Evolutionary conservation across 1,140 invertebrate species (phyloP).

Genomic region (Brachionus calyciflorus): DNA sequence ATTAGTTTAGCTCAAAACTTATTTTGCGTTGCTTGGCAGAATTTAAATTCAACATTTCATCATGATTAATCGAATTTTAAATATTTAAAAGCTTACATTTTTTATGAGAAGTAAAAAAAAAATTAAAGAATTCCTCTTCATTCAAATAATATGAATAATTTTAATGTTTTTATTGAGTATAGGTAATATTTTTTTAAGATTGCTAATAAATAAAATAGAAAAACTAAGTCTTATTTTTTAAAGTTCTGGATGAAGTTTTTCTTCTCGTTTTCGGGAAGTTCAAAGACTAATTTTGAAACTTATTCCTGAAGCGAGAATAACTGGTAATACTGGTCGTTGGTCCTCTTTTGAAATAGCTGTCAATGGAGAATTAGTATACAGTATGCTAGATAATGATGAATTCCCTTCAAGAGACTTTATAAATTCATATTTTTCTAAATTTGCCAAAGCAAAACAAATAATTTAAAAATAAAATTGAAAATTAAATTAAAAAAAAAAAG

Average conservation of each 20-base stretch:
- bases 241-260: slow-evolving; percentile 20
- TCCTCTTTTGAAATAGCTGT: slow-evolving; percentile 32
- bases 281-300: slow-evolving; percentile 4
- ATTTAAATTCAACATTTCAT: no score
- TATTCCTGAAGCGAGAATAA: slow-evolving; percentile 33
- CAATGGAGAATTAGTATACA: slow-evolving; percentile 22
- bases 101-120: no score
- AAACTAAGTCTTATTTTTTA: neutral
- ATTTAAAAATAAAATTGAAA: no score
- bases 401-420: neutral
- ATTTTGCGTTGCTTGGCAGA: no score
- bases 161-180: neutral
- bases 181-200: neutral
- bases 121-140: no score
- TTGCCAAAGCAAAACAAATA: neutral
- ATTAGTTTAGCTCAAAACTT: no score
- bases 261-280: neutral
- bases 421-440: neutral
- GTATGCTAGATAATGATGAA: slow-evolving; percentile 15
- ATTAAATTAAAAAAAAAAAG: no score
- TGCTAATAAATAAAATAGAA: neutral
- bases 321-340: slow-evolving; percentile 8
- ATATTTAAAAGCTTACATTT: no score
- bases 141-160: neutral
- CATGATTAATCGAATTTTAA: no score